Evolutionary conservation across 2,113 vertebrate species (phyloP), one percentile per base, ranked within the genome.

Genomic region (Rhea pennata): DNA sequence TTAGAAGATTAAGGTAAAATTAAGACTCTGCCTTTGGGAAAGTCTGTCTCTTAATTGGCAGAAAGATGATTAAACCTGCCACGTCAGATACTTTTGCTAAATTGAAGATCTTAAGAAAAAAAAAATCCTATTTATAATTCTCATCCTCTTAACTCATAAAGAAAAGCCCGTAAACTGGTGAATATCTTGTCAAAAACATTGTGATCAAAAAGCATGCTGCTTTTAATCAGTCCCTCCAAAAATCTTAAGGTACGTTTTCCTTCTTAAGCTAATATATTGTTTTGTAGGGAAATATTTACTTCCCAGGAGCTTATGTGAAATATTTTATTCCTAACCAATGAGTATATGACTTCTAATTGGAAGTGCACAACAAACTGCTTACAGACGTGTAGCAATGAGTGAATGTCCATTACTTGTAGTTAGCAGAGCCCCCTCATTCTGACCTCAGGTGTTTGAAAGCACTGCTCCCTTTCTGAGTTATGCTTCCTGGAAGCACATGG

Each of bases 1-100:
- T 95, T 95, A 95, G 82, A 93, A 95, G 93, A 94, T 94, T 95
- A 96, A 87, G 84, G 81, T 91, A 93, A 94, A 95, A 95, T 90
- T 92, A 93, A 94, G 91, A 82, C n/a, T 77, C 66, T 87, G 92
- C 93, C 96, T 92, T 95, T 96, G 78, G 95, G 95, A 97, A 94
- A 91, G 59, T 81, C 72, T 88, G 39, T 70, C 44, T 92, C 69
- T 82, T 94, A 96, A 77, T 90, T 92, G 90, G 53, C 69, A 84
- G 86, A 91, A 86, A 15, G 2, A 87, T 82, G 12, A 92, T 95
- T 95, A 94, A 94, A 90, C 66, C 50, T 91, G 65, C 62, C 50
- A 88, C 0, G 4, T 90, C 74, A 97, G 76, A 90, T 73, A 83
- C 44, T 93, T 90, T 46, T 61, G 36, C 51, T 92, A 87, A 91